These are phyloP conservation scores for Carassius gibelio DNA, from an alignment of 2,113 vertebrate genomes.

Conservation along the genomic window DNA sequence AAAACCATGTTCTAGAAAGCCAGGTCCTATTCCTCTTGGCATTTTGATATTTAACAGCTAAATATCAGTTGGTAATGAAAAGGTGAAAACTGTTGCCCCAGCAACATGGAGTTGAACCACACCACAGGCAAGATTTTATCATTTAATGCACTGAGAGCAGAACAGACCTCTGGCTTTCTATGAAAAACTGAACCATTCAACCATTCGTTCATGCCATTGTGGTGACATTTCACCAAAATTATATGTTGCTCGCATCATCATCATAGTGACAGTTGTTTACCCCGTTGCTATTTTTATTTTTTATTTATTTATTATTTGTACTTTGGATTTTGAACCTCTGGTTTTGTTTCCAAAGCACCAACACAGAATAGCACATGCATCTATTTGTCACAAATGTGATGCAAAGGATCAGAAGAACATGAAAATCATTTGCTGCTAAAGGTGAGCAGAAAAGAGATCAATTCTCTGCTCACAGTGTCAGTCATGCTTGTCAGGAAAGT, in stretches of 20 bases:
- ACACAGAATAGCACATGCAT: not conserved
- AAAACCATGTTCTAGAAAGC: not conserved
- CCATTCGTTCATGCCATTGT: too few relatives aligned
- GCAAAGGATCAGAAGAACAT: not conserved
- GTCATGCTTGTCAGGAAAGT: not conserved
- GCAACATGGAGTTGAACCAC: conserved; percentile 20
- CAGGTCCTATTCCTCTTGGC: not conserved
- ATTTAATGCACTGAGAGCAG: conserved; percentile 6
- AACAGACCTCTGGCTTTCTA: not conserved
- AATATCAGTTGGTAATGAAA: conserved; percentile 26
- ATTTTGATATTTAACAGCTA: conserved; percentile 28
- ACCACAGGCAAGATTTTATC: not conserved
- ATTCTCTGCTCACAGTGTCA: not conserved
- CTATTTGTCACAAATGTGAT: not conserved
- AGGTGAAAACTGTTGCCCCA: conserved; percentile 21
- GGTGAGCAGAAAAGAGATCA: not conserved
- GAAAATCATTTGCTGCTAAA: not conserved
- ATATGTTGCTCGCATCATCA: too few relatives aligned
- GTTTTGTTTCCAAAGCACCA: too few relatives aligned
- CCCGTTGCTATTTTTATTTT: too few relatives aligned
- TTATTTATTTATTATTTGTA: too few relatives aligned
- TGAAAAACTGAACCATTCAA: not conserved
- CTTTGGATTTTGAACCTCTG: too few relatives aligned
- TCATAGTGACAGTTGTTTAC: too few relatives aligned
- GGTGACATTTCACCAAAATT: too few relatives aligned